Conservation (phyloP, 2,113 vertebrate species). For the Oryzias celebensis region DNA sequence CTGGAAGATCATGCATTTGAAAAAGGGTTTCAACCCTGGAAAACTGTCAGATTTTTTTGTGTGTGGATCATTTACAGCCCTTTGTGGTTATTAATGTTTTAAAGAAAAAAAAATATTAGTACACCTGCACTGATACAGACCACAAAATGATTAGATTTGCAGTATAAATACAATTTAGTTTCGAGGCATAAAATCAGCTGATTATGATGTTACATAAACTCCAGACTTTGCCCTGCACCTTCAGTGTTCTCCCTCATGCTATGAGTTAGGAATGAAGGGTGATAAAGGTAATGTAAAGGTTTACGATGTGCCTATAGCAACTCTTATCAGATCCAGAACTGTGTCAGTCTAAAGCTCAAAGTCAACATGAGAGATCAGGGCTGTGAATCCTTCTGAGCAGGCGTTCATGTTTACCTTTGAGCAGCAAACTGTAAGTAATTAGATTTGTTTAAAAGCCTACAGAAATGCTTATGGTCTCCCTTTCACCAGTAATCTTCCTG, state of each 20-base stretch:
- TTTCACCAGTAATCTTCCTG: neutral
- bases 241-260: neutral
- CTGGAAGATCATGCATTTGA: too few species aligned
- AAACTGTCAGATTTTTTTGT: too few species aligned
- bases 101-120: neutral
- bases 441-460: neutral
- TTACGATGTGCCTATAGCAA: conserved; percentile 33
- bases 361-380: neutral
- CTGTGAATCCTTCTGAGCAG: too few species aligned
- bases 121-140: neutral
- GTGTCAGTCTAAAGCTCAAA: conserved; percentile 28
- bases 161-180: too few species aligned
- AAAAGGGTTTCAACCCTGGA: too few species aligned
- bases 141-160: too few species aligned
- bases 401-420: neutral
- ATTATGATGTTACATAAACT: neutral
- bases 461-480: neutral
- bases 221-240: conserved; percentile 23
- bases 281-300: conserved; percentile 23
- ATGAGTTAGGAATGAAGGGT: neutral
- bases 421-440: neutral
- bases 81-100: neutral
- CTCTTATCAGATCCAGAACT: conserved; percentile 38
- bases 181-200: too few species aligned
- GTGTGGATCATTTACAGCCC: neutral